Conservation (phyloP, 2,888 invertebrate genomes). For the Synergus itoensis region DNA sequence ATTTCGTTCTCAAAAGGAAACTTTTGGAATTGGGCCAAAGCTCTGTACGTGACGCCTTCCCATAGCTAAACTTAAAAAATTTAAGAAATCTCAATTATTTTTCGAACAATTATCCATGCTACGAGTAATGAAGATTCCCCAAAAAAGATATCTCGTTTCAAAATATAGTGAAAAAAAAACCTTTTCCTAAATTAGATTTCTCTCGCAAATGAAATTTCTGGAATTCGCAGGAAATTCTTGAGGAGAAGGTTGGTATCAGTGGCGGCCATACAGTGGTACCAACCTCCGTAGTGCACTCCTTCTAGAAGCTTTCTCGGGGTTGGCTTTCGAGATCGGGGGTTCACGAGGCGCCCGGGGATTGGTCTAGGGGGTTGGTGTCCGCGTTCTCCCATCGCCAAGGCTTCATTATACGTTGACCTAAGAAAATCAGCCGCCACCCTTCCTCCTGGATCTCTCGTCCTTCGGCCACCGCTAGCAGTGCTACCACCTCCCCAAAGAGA, state of each 20-base stretch:
- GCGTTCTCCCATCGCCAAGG: conserved; percentile 60
- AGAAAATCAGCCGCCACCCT: conserved; percentile 76
- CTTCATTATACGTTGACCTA: conserved; percentile 78
- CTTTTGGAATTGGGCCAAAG: no score
- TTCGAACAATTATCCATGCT: no score
- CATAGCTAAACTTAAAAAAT: not conserved
- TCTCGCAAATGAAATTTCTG: not conserved
- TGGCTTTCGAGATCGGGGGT: conserved; percentile 61
- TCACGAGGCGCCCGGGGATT: conserved; percentile 69
- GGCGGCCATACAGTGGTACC: conserved; percentile 9
- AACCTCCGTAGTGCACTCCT: conserved; percentile 56
- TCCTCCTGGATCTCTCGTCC: conserved; percentile 54
- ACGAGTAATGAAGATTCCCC: no score
- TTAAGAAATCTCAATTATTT: not conserved
- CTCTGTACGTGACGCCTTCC: no score
- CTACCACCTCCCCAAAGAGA: conserved; percentile 51
- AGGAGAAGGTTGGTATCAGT: not conserved
- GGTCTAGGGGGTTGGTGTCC: conserved; percentile 71
- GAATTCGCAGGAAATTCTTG: not conserved
- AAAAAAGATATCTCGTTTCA: no score
- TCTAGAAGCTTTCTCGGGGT: conserved; percentile 65
- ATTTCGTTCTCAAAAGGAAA: not conserved
- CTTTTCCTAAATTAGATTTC: not conserved
- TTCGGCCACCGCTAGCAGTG: conserved; percentile 55
- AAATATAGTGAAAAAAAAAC: no score